These are phyloP conservation scores for Labeo calbasu DNA, from an alignment of 2,797 vertebrate genomes.

Conservation along the genomic window DNA sequence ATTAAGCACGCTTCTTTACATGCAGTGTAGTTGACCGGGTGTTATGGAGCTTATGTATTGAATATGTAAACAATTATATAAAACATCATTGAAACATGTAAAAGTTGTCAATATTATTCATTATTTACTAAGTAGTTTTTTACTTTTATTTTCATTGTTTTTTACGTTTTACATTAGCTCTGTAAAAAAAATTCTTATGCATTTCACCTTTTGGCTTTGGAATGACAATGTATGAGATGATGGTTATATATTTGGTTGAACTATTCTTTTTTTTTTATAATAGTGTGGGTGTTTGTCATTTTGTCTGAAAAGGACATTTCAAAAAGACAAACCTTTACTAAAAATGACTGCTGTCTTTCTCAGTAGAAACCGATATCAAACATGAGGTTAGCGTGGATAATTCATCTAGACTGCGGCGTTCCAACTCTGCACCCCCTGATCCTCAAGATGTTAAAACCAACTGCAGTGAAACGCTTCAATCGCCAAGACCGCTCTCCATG, in stretches of 20 bases:
- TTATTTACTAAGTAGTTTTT: too few species aligned
- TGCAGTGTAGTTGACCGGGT: not conserved
- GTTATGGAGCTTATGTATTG: not conserved
- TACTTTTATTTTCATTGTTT: too few species aligned
- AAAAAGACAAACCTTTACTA: not conserved
- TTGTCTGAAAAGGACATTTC: not conserved
- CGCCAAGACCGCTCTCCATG: not conserved
- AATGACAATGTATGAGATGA: not conserved
- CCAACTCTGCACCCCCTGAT: not conserved
- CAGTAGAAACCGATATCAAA: not conserved
- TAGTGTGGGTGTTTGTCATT: not conserved
- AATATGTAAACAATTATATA: not conserved
- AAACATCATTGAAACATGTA: not conserved
- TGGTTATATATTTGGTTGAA: not conserved
- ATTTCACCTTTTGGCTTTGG: not conserved
- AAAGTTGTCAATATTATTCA: too few species aligned
- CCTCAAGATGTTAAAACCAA: not conserved
- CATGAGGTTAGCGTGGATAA: not conserved
- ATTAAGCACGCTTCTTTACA: not conserved
- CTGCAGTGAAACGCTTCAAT: not conserved
- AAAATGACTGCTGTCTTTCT: not conserved
- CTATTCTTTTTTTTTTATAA: not conserved
- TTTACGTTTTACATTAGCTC: too few species aligned
- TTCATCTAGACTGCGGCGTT: not conserved
- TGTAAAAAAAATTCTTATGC: too few species aligned